phyloP scores from a whole-genome alignment of 2,888 invertebrate species.

The Cryptus viduatorius region DNA sequence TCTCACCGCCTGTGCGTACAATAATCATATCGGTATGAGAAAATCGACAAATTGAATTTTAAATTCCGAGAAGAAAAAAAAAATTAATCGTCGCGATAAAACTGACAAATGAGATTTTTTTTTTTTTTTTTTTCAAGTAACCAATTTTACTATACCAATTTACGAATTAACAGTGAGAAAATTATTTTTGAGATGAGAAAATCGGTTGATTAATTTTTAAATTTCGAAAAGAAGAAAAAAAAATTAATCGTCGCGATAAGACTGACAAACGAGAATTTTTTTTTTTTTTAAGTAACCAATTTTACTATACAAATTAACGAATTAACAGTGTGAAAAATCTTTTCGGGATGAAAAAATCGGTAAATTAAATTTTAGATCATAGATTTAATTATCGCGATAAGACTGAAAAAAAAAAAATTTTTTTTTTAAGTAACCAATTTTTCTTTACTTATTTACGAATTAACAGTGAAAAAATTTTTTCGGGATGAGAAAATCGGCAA shows the following conservation, averaged over 20 bases:
- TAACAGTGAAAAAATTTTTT: background rate
- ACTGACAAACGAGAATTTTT: background rate
- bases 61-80: background rate
- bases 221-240: background rate
- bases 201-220: background rate
- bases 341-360: background rate
- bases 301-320: background rate
- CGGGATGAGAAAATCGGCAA: background rate
- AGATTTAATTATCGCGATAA: background rate
- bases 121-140: background rate
- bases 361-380: background rate
- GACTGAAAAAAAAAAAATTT: background rate
- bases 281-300: background rate
- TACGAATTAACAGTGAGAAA: background rate
- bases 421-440: background rate
- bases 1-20: background rate
- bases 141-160: background rate
- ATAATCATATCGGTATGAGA: conserved; percentile 19
- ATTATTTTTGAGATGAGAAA: background rate
- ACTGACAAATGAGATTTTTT: background rate
- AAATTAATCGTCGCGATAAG: background rate
- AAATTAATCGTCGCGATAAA: background rate
- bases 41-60: conserved; percentile 32
- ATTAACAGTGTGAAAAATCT: background rate
- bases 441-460: background rate